phyloP scores from a whole-genome alignment of 2,797 vertebrate species.

The Channallabes apus region DNA sequence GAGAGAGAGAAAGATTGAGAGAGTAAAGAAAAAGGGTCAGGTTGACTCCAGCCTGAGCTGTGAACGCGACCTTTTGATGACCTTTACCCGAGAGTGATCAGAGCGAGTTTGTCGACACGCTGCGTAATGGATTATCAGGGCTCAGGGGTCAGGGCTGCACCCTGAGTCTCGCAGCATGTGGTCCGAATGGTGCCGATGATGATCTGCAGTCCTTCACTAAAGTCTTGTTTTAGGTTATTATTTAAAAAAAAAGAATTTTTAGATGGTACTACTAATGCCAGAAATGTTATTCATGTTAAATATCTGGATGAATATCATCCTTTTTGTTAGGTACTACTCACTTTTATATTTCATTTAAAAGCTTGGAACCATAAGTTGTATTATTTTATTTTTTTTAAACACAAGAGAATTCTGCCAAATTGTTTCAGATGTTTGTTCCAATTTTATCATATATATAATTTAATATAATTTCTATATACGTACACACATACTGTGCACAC shows the following conservation, averaged over 20 bases:
- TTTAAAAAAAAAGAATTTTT: not conserved
- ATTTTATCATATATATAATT: too few species aligned
- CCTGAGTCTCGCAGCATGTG: not conserved
- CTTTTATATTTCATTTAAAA: not conserved
- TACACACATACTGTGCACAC: too few species aligned
- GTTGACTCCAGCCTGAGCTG: conserved; percentile 4
- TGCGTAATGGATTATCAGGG: conserved; percentile 77
- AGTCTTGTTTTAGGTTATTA: not conserved
- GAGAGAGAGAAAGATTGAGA: too few species aligned
- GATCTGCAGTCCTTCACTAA: not conserved
- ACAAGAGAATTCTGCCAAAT: not conserved
- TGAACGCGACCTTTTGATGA: conserved; percentile 63
- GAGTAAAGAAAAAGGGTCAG: not conserved
- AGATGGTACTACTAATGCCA: not conserved
- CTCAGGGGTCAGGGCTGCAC: conserved; percentile 15
- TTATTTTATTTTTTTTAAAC: not conserved
- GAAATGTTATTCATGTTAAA: not conserved
- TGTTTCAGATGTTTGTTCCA: not conserved
- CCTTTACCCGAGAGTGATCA: conserved; percentile 73
- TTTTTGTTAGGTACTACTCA: not conserved
- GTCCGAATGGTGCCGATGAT: conserved; percentile 4
- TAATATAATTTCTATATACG: too few species aligned
- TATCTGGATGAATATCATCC: not conserved
- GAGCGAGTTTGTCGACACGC: conserved; percentile 66
- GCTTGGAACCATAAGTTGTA: too few species aligned